These are phyloP conservation scores for Metaphire vulgaris DNA, from an alignment of 1,140 invertebrate species.

Conservation along the genomic window DNA sequence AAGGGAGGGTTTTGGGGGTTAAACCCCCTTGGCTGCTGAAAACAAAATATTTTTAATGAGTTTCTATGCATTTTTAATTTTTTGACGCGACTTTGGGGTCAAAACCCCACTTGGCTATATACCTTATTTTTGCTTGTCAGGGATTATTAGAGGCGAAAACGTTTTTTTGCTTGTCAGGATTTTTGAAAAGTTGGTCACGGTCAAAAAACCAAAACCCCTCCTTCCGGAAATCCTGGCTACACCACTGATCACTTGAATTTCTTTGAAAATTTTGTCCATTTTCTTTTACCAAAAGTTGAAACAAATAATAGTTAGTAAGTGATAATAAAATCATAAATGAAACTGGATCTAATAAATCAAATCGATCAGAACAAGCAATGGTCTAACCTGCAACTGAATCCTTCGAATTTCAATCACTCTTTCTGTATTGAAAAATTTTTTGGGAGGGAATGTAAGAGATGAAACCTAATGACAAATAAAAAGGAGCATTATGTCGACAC, in stretches of 20 bases:
- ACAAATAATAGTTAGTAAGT: too few relatives aligned
- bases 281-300: not conserved
- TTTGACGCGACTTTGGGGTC: too few relatives aligned
- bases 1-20: too few relatives aligned
- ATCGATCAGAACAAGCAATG: not conserved
- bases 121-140: too few relatives aligned
- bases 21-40: too few relatives aligned
- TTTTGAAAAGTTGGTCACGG: too few relatives aligned
- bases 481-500: not conserved
- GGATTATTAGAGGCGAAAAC: too few relatives aligned
- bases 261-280: not conserved
- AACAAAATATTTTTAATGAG: too few relatives aligned
- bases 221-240: not conserved
- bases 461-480: conserved; percentile 12
- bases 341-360: not conserved
- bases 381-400: not conserved
- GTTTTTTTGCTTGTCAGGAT: too few relatives aligned
- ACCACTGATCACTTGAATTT: not conserved
- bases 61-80: too few relatives aligned
- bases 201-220: too few relatives aligned
- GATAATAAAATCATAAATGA: not conserved
- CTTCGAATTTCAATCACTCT: not conserved
- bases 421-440: not conserved
- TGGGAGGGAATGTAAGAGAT: not conserved
- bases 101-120: too few relatives aligned